Base-by-base conservation (phyloP, 2,113 vertebrate genomes). In the Cichladusa arquata region DNA sequence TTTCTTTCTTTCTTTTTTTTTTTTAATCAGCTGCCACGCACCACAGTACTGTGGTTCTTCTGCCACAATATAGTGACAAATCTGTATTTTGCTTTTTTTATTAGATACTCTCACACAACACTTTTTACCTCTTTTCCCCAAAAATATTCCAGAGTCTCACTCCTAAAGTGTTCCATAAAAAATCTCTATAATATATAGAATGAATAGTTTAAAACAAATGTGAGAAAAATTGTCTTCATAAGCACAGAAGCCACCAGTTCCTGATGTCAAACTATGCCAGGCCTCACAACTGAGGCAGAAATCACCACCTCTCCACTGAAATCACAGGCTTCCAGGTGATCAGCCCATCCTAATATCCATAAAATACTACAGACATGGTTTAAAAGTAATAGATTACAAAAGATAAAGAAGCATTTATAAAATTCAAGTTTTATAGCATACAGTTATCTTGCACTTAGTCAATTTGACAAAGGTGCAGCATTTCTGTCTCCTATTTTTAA, bases 11-110 rank as follows among this genome's bases (percentile, higher is more conserved):
- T 36, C 19, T 34, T 36, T 10, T 34, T 81, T 42, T 11, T 64
- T 58, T 7, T 2, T 14, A 8, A 42, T 51, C 61, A 86, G 26
- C 24, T 77, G 40, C 22, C 31, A 54, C 0, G 0, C n/a, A 42
- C 5, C 47, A 69, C 18, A 36, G 15, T 31, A 34, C 34, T 56
- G 26, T 31, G 11, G 19, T 57, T 67, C 44, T 79, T 66, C 20
- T 65, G 31, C 14, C 33, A 83, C 36, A 60, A 40, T 8, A 44
- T 2, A 69, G 34, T 44, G 40, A 60, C 44, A 72, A 65, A 83
- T 48, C 36, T 77, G 19, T 19, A 45, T 7, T n/a, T 0, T 33
- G 20, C 18, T 42, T n/a, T 57, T 36, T 76, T 73, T 45, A 20
- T n/a, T 40, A 66, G 54, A 45, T 42, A 53, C 26, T 62, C 67